phyloP scores from a whole-genome alignment of 2,113 vertebrate species.

The Clupea harengus region DNA sequence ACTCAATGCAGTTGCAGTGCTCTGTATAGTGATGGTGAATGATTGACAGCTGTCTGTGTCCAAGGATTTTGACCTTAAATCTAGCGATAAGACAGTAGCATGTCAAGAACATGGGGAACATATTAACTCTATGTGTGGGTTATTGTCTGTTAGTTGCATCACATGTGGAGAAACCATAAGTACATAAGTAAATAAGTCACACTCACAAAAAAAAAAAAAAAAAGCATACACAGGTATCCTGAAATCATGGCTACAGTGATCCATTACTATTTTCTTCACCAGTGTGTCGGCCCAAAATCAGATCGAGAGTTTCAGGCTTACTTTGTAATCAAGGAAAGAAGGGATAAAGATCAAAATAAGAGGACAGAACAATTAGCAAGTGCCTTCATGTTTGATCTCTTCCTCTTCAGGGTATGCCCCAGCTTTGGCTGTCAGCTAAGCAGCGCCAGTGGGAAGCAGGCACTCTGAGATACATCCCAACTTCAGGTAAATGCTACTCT shows the following conservation, averaged over 20 bases:
- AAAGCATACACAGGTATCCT: background rate
- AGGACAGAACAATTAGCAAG: background rate
- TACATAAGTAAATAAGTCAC: background rate
- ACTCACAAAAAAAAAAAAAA: background rate
- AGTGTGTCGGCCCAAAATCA: background rate
- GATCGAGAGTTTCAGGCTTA: background rate
- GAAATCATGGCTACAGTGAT: too few species aligned
- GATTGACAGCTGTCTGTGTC: background rate
- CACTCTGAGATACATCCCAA: constrained; percentile 50
- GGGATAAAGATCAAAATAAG: background rate
- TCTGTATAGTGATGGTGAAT: background rate
- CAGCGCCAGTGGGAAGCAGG: constrained; percentile 68
- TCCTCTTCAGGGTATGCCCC: constrained; percentile 59
- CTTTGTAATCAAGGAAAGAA: background rate
- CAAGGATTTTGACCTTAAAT: background rate
- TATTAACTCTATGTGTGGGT: background rate
- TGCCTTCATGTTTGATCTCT: background rate
- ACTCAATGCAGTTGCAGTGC: background rate
- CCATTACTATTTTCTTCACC: background rate
- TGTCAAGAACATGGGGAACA: background rate
- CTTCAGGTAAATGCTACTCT: constrained; percentile 47
- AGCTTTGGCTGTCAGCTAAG: constrained; percentile 70
- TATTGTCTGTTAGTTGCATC: background rate
- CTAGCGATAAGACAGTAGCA: background rate
- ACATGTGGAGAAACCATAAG: background rate